phyloP scores from a whole-genome alignment of 2,113 vertebrate genomes.

The Gyps fulvus region DNA sequence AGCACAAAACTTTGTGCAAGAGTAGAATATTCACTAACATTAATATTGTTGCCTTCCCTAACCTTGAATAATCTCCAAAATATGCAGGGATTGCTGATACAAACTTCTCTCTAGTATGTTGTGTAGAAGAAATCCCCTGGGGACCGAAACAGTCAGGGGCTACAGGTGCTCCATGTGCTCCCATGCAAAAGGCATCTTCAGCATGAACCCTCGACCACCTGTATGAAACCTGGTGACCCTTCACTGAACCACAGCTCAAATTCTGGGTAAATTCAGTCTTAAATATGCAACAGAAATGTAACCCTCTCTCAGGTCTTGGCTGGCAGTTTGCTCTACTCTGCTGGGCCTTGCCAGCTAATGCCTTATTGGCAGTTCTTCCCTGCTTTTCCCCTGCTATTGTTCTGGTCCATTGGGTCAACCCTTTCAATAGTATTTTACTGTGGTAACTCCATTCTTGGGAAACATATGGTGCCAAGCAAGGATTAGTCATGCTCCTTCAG shows the following conservation, averaged over 20 bases:
- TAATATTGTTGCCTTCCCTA: neutral
- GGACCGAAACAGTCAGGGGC: accelerated
- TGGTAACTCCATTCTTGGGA: neutral
- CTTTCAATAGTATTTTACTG: neutral
- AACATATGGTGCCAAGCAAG: neutral
- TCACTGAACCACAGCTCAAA: neutral
- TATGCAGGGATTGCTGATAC: neutral
- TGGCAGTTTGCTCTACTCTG: neutral
- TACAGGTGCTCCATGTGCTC: neutral
- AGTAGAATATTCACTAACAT: neutral
- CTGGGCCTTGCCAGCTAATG: neutral
- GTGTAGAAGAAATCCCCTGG: neutral
- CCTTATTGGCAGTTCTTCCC: neutral
- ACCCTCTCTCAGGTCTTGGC: neutral
- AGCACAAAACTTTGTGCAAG: neutral
- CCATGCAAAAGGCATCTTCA: neutral
- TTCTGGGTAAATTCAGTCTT: neutral
- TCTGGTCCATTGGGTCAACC: neutral
- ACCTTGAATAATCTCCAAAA: neutral
- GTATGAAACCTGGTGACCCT: neutral
- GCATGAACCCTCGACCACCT: neutral
- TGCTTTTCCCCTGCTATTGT: neutral
- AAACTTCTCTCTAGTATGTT: neutral
- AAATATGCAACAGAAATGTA: neutral
- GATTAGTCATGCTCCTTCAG: neutral